Evolutionary conservation across 2,797 vertebrate genomes (phyloP).

Genomic region (Tokudaia tokunoshimensis): DNA sequence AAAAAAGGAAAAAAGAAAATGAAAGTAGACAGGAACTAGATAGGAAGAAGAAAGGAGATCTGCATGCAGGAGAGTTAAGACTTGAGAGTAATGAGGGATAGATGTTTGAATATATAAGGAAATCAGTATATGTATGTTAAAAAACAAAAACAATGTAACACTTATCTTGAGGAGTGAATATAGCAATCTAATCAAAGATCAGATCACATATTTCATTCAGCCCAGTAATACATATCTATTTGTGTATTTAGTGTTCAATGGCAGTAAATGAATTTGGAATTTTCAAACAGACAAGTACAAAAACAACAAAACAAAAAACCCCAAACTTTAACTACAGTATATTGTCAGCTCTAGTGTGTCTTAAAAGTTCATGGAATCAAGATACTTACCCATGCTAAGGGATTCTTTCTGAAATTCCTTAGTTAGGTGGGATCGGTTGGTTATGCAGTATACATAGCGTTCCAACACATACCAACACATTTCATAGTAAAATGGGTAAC

Average conservation of each 20-base stretch:
- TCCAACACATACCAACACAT: conserved; percentile 99
- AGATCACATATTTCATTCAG: conserved; percentile 17
- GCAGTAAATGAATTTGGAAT: conserved; percentile 20
- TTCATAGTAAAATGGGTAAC: conserved; percentile 99
- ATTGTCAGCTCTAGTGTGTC: neutral
- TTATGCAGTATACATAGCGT: conserved; percentile 97
- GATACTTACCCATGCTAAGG: conserved; percentile 94
- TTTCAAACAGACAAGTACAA: conserved; percentile 8
- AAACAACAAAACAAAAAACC: neutral
- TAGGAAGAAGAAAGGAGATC: neutral
- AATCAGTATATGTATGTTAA: neutral
- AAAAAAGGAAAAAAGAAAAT: neutral
- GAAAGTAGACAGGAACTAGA: neutral
- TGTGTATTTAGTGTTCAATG: neutral
- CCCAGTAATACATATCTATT: conserved; percentile 11
- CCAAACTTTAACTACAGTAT: neutral
- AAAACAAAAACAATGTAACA: conserved; percentile 12
- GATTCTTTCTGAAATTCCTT: conserved; percentile 98
- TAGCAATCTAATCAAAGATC: conserved; percentile 37
- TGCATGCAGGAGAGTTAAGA: neutral
- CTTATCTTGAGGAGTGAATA: conserved; percentile 1
- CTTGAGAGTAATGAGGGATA: neutral
- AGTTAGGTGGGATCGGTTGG: conserved; percentile 95
- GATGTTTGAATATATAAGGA: neutral
- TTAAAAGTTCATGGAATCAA: neutral